Evolutionary conservation across 2,113 vertebrate species (phyloP).

Genomic region (Oriolus oriolus): DNA sequence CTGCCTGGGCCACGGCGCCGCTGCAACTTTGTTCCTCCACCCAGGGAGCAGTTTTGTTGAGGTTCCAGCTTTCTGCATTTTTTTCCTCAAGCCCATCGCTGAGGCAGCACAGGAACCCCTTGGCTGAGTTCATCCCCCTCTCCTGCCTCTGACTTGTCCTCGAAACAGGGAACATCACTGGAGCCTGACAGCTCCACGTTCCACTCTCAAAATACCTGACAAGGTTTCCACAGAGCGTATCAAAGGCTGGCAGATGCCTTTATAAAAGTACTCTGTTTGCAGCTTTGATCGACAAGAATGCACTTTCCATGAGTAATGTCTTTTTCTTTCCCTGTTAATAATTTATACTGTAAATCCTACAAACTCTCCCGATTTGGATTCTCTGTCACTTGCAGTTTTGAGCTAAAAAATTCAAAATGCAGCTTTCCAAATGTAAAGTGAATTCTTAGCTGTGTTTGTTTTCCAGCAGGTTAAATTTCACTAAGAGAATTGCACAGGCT

Average conservation of each 20-base stretch:
- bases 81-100: accelerated
- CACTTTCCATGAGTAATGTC: background rate
- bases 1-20: background rate
- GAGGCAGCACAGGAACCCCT: background rate
- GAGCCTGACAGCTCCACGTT: background rate
- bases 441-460: background rate
- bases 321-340: background rate
- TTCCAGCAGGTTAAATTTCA: background rate
- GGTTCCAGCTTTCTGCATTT: background rate
- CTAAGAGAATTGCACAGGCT: background rate
- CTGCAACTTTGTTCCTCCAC: background rate
- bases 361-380: background rate
- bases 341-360: background rate
- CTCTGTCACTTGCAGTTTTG: background rate
- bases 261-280: background rate
- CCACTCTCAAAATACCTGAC: background rate
- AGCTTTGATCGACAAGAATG: background rate
- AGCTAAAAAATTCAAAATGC: background rate
- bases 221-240: background rate
- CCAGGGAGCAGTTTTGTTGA: background rate
- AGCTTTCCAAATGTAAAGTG: background rate
- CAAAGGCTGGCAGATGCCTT: background rate
- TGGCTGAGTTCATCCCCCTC: background rate
- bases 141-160: background rate
- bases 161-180: accelerated